These are phyloP conservation scores for Haemorhous mexicanus DNA, from an alignment of 2,113 vertebrate species.

Conservation along the genomic window DNA sequence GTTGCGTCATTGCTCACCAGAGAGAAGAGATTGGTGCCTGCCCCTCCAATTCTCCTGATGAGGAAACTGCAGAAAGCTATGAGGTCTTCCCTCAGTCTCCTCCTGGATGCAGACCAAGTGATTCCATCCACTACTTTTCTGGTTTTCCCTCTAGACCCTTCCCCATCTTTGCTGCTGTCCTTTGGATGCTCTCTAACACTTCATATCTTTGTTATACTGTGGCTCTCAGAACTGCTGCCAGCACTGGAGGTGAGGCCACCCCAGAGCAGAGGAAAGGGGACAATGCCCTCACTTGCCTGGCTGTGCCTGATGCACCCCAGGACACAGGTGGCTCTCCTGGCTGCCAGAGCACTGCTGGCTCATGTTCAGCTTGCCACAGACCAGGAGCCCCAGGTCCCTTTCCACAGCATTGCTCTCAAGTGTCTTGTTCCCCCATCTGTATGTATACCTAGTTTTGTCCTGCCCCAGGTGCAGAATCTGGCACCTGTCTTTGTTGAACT, in stretches of 20 bases:
- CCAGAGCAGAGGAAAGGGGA: not conserved
- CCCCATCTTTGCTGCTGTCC: not conserved
- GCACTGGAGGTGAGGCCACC: accelerated
- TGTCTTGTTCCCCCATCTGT: accelerated
- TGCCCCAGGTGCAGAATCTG: not conserved
- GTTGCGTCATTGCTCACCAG: not conserved
- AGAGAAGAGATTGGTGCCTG: not conserved
- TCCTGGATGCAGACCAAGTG: not conserved
- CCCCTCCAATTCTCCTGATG: not conserved
- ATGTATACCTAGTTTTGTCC: not conserved
- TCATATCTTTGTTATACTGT: not conserved
- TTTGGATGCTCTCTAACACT: not conserved
- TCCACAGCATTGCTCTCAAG: not conserved
- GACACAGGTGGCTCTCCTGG: not conserved
- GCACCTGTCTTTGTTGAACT: not conserved
- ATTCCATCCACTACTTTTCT: not conserved
- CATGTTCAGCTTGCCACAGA: accelerated
- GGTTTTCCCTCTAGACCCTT: not conserved
- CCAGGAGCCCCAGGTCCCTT: not conserved
- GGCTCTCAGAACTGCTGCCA: not conserved
- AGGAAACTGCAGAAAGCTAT: not conserved
- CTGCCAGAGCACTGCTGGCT: not conserved
- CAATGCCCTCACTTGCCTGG: not conserved
- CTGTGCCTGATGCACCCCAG: accelerated
- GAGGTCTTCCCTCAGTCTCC: not conserved